Conservation (phyloP, 2,797 vertebrate species). For the Coendou prehensilis region DNA sequence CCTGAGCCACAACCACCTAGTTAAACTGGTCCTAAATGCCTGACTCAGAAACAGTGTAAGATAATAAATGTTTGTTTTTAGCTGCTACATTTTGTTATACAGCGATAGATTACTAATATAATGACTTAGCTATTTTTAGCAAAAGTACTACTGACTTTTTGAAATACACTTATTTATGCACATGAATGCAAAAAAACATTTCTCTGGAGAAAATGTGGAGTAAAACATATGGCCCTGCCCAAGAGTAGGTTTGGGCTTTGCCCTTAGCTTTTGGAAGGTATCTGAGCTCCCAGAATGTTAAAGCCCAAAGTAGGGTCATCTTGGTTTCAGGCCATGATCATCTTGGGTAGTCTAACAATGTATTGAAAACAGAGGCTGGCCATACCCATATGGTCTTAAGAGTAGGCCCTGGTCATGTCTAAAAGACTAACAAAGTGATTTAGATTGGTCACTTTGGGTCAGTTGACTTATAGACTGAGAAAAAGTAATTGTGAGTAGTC, state of each 20-base stretch:
- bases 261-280: background rate
- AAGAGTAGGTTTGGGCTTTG: background rate
- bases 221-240: background rate
- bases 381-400: background rate
- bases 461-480: background rate
- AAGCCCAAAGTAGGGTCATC: background rate
- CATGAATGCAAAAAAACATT: slow-evolving; percentile 7
- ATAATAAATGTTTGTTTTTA: background rate
- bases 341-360: background rate
- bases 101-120: background rate
- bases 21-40: background rate
- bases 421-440: background rate
- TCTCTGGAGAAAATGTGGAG: background rate
- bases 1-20: background rate
- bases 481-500: background rate
- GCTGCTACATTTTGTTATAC: background rate
- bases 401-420: background rate
- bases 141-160: background rate
- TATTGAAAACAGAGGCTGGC: background rate
- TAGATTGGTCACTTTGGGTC: background rate
- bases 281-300: background rate
- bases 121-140: background rate
- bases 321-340: background rate
- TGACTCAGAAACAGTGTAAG: slow-evolving; percentile 48
- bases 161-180: background rate